phyloP scores from a whole-genome alignment of 2,797 vertebrate species.

The Acomys russatus region DNA sequence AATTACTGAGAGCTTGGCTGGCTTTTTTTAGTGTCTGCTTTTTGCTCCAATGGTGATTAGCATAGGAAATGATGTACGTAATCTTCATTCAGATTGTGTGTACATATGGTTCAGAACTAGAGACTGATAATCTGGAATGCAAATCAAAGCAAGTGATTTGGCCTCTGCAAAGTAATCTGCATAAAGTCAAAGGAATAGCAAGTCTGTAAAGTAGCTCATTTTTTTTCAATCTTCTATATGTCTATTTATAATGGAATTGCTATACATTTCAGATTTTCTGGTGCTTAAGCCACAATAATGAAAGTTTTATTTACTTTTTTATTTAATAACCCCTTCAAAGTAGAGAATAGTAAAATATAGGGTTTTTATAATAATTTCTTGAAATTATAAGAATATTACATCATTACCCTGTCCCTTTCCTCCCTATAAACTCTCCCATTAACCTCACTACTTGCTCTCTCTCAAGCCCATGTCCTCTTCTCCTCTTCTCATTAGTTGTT shows the following conservation, averaged over 20 bases:
- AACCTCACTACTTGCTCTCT: background rate
- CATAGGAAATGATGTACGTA: constrained; percentile 74
- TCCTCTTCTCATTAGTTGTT: background rate
- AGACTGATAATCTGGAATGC: constrained; percentile 70
- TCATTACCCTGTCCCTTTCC: no score
- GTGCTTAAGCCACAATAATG: constrained; percentile 28
- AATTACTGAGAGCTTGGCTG: constrained; percentile 57
- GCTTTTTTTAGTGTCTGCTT: constrained; percentile 67
- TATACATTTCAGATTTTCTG: constrained; percentile 7
- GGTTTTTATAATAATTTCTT: constrained; percentile 57
- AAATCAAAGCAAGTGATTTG: constrained; percentile 76
- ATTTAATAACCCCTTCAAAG: background rate
- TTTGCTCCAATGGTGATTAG: constrained; percentile 74
- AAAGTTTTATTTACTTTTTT: constrained; percentile 15
- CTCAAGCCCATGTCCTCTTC: background rate
- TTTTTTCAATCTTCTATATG: background rate
- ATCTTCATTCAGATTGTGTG: constrained; percentile 73
- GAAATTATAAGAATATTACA: background rate
- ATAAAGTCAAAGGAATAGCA: constrained; percentile 50
- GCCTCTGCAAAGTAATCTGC: constrained; percentile 57
- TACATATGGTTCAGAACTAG: constrained; percentile 63
- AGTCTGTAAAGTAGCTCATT: constrained; percentile 6
- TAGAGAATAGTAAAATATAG: constrained; percentile 44
- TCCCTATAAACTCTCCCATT: no score
- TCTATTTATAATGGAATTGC: constrained; percentile 19